These are phyloP conservation scores for Sarcophaga bullata DNA, from an alignment of 1,140 invertebrate genomes.

Conservation along the genomic window DNA sequence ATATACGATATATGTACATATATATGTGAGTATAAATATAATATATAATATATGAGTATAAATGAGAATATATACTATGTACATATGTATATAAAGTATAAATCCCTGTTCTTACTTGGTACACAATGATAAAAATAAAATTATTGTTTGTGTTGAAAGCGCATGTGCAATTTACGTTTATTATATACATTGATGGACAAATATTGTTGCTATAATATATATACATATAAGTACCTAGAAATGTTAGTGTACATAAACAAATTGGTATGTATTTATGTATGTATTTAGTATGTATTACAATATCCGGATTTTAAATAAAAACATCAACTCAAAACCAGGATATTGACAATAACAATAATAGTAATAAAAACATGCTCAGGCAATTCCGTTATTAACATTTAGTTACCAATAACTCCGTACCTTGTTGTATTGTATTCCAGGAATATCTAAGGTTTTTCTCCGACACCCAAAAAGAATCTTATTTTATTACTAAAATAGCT, in stretches of 20 bases:
- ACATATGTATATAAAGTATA: background rate
- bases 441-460: too few relatives aligned
- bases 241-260: background rate
- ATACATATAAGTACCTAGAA: conserved; percentile 1
- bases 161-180: background rate
- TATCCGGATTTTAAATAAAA: background rate
- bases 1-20: too few relatives aligned
- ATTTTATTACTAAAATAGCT: too few relatives aligned
- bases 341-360: too few relatives aligned
- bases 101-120: background rate
- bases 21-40: too few relatives aligned
- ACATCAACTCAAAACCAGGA: background rate
- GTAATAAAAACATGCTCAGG: too few relatives aligned
- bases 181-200: background rate
- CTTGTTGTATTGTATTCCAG: too few relatives aligned
- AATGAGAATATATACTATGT: background rate
- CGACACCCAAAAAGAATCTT: too few relatives aligned
- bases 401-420: too few relatives aligned
- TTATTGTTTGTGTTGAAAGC: background rate
- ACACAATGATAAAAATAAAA: background rate
- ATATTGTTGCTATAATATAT: background rate
- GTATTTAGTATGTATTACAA: background rate
- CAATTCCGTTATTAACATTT: too few relatives aligned
- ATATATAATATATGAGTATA: too few relatives aligned
- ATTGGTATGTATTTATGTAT: background rate